Evolutionary conservation across 2,797 vertebrate genomes (phyloP).

Genomic region (Falco naumanni): DNA sequence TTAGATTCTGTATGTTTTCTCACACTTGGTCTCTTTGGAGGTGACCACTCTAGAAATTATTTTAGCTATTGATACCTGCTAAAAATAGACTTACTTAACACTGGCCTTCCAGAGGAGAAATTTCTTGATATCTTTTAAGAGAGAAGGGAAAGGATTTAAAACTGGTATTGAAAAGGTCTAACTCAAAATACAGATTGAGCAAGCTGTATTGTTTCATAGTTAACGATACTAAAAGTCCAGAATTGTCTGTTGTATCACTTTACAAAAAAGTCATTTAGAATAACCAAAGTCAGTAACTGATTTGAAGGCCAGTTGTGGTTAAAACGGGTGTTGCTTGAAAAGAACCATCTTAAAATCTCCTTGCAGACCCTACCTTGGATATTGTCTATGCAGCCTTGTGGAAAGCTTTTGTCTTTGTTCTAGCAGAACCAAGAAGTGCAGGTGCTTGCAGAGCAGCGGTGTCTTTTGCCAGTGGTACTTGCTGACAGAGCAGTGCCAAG

Average conservation of each 20-base stretch:
- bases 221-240: background rate
- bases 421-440: background rate
- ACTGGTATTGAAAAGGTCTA: background rate
- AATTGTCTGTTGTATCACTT: background rate
- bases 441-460: background rate
- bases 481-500: background rate
- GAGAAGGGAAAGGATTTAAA: background rate
- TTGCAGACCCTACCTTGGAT: background rate
- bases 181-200: background rate
- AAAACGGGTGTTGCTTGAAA: background rate
- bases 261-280: too few species aligned
- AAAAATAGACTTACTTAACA: background rate
- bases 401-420: background rate
- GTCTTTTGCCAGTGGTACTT: background rate
- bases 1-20: background rate
- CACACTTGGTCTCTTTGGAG: background rate
- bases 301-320: background rate
- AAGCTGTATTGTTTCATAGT: background rate
- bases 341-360: background rate
- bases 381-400: background rate
- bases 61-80: background rate
- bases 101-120: background rate
- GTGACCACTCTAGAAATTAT: background rate
- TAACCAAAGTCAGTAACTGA: background rate
- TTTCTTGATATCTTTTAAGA: background rate